Percentiles rank a stretch among this genome's conserved stretches.
Conservation (phyloP, 2,797 vertebrate species). For the Chelonia mydas region DNA sequence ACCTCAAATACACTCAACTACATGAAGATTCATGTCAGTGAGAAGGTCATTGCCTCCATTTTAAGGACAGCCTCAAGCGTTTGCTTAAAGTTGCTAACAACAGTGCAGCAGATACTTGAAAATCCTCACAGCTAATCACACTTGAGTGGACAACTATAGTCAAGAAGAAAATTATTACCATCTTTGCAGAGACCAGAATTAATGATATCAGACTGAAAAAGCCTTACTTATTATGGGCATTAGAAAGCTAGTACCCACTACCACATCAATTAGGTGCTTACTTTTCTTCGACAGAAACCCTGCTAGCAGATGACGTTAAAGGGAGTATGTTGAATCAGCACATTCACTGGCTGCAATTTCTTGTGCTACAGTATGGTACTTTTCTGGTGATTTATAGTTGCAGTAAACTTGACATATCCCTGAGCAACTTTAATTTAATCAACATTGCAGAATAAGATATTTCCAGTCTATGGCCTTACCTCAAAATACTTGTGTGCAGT, state of each 20-base stretch:
- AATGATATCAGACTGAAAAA: not conserved
- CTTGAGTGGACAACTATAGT: not conserved
- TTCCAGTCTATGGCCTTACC: constrained; percentile 65
- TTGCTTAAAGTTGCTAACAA: not conserved
- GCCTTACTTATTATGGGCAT: not conserved
- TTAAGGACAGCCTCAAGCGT: not conserved
- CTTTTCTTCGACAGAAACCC: not conserved
- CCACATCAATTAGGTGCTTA: not conserved
- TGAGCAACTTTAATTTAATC: not conserved
- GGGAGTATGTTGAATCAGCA: not conserved
- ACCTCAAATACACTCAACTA: not conserved
- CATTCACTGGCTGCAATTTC: not conserved
- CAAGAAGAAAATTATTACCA: not conserved
- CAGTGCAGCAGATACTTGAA: not conserved
- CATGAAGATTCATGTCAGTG: not conserved
- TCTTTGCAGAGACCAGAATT: not conserved
- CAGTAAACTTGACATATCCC: not conserved
- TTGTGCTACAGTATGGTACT: not conserved
- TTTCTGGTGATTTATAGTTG: not conserved
- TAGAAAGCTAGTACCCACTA: not conserved
- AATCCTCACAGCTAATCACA: not conserved
- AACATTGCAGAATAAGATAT: not conserved
- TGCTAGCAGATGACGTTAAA: not conserved
- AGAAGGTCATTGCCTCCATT: not conserved
- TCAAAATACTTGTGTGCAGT: constrained; percentile 84